Evolutionary conservation across 2,113 vertebrate genomes (phyloP).

Genomic region (Egretta garzetta): DNA sequence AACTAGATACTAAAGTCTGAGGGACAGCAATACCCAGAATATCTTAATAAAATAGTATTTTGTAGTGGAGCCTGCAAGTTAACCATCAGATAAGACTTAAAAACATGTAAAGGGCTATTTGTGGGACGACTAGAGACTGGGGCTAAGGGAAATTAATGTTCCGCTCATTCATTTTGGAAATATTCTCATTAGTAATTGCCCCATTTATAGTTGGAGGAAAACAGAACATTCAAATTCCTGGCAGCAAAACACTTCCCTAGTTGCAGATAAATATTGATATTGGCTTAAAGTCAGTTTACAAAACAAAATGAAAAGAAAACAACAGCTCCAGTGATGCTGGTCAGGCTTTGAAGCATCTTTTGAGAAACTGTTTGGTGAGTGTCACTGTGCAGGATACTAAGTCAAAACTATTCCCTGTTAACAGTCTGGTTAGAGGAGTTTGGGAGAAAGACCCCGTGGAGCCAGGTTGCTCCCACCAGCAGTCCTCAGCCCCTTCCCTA

Average conservation of each 20-base stretch:
- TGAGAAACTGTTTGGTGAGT: neutral
- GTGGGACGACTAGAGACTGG: neutral
- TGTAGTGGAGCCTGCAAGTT: neutral
- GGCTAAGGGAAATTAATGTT: slow-evolving; percentile 47
- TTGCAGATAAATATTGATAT: slow-evolving; percentile 72
- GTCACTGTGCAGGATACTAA: neutral
- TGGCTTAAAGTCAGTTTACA: slow-evolving; percentile 67
- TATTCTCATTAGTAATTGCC: slow-evolving; percentile 45
- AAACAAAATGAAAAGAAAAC: slow-evolving; percentile 47
- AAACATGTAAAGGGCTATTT: neutral
- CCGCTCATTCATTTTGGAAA: slow-evolving; percentile 67
- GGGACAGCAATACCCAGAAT: neutral
- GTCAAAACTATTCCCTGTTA: neutral
- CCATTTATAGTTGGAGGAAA: slow-evolving; percentile 60
- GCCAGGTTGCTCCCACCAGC: neutral
- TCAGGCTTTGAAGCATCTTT: slow-evolving; percentile 27
- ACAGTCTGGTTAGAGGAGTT: neutral
- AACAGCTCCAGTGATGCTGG: slow-evolving; percentile 32
- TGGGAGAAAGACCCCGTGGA: neutral
- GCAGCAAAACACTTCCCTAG: slow-evolving; percentile 50
- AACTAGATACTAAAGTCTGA: neutral
- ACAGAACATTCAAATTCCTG: slow-evolving; percentile 59
- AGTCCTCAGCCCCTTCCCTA: neutral
- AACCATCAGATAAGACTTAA: neutral
- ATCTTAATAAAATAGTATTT: neutral